Conservation (phyloP, 2,113 vertebrate species). For the Mixornis gularis region DNA sequence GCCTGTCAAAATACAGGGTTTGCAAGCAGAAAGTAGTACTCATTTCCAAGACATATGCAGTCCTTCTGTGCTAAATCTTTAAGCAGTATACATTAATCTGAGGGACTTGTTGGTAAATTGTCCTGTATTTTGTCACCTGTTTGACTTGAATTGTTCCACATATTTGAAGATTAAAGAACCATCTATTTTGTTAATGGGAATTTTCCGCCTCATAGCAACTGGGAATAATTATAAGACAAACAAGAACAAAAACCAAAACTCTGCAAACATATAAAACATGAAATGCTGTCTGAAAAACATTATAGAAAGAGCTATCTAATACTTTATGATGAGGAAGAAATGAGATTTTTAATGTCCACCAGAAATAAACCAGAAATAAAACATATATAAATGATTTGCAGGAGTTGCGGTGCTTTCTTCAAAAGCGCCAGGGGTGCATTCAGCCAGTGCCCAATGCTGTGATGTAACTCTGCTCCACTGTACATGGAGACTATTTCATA, state of each 20-base stretch:
- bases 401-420: not conserved
- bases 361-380: not conserved
- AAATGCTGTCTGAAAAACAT: not conserved
- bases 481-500: not conserved
- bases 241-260: not conserved
- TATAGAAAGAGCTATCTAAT: not conserved
- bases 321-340: not conserved
- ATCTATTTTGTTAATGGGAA: not conserved
- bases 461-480: not conserved
- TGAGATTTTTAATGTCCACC: not conserved
- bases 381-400: not conserved
- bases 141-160: constrained; percentile 15
- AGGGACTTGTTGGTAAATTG: not conserved
- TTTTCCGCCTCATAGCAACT: not conserved
- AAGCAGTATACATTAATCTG: not conserved
- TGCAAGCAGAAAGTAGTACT: constrained; percentile 46
- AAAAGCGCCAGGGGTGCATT: not conserved
- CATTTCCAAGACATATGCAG: constrained; percentile 32
- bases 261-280: not conserved
- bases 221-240: not conserved
- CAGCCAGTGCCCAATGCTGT: not conserved
- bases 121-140: not conserved
- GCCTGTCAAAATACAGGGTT: constrained; percentile 57
- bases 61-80: constrained; percentile 26
- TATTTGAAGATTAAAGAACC: not conserved